phyloP scores from a whole-genome alignment of 2,888 invertebrate species.

The Chesias legatella region DNA sequence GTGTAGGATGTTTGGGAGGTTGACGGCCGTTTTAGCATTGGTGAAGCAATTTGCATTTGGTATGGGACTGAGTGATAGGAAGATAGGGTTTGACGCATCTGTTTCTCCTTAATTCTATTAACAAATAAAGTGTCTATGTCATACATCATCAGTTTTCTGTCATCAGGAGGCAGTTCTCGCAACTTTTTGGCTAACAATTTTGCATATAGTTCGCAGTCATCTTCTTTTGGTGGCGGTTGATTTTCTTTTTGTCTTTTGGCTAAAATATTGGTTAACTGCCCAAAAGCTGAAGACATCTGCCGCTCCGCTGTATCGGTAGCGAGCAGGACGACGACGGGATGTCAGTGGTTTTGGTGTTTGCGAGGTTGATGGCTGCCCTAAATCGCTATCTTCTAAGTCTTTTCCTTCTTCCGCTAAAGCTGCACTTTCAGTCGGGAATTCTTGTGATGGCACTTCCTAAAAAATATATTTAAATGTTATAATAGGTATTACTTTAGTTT shows the following conservation, averaged over 20 bases:
- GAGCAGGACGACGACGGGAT: conserved; percentile 5
- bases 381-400: too few species aligned
- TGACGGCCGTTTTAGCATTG: too few species aligned
- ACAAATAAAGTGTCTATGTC: conserved; percentile 2
- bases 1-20: too few species aligned
- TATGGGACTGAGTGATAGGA: background rate
- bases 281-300: conserved; percentile 8
- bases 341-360: too few species aligned
- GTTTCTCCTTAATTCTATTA: background rate
- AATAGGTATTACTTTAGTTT: too few species aligned
- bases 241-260: background rate
- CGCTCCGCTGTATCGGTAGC: conserved; percentile 3
- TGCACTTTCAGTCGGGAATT: too few species aligned
- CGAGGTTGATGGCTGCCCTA: too few species aligned
- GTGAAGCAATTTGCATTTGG: background rate
- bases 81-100: background rate
- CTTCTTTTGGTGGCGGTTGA: conserved; percentile 2
- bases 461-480: too few species aligned
- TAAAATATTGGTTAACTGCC: conserved; percentile 10
- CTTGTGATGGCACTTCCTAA: too few species aligned
- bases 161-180: conserved; percentile 21
- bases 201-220: conserved; percentile 12
- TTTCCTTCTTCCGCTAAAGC: too few species aligned
- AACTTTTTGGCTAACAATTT: conserved; percentile 27
- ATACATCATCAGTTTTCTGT: conserved; percentile 17